Conservation (phyloP, 1,140 invertebrate species). For the Sitobion miscanthi region DNA sequence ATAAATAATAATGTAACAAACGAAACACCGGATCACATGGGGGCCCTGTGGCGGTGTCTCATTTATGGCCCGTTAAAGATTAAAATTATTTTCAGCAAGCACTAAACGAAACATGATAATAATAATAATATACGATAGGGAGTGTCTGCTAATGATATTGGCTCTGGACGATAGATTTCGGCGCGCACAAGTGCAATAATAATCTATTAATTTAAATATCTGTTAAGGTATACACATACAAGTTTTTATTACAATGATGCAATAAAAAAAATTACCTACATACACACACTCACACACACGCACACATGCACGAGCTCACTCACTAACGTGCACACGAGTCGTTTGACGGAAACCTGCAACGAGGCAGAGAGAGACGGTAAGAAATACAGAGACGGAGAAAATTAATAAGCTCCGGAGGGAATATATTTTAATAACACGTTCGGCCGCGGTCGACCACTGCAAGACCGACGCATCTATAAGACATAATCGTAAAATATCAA, state of each 20-base stretch:
- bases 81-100: not conserved
- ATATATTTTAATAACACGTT: constrained; percentile 55
- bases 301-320: not conserved
- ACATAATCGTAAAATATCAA: constrained; percentile 51
- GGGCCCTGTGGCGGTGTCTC: not conserved
- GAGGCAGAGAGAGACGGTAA: not conserved
- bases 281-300: not conserved
- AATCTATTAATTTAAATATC: constrained; percentile 49
- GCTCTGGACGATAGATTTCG: constrained; percentile 21
- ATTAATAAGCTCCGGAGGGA: constrained; percentile 53
- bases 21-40: not conserved
- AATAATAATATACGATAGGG: not conserved
- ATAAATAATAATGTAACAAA: not conserved
- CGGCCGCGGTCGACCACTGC: constrained; percentile 3
- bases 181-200: constrained; percentile 13
- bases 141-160: constrained; percentile 32
- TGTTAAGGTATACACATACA: not conserved
- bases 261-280: constrained; percentile 21
- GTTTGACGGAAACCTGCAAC: not conserved
- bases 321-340: not conserved
- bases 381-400: not conserved
- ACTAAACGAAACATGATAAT: not conserved
- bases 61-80: not conserved
- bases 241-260: constrained; percentile 4
- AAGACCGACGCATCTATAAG: not conserved